A percentile compares a stretch with the other conserved stretches of the same genome.
These are phyloP conservation scores for Oophaga pumilio DNA, from an alignment of 2,113 vertebrate genomes.

Conservation along the genomic window DNA sequence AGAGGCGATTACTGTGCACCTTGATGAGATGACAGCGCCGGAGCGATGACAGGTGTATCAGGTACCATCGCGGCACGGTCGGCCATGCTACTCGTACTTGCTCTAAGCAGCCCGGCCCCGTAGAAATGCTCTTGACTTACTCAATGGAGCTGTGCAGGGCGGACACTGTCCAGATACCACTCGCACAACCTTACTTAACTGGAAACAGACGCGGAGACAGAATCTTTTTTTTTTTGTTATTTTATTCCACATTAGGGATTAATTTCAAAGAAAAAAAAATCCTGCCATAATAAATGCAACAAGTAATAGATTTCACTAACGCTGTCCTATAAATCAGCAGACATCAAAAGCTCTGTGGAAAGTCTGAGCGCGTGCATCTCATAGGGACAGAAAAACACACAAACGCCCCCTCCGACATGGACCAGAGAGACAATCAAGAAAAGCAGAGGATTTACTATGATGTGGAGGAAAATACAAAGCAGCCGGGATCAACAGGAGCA, in stretches of 20 bases:
- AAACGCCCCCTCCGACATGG: background rate
- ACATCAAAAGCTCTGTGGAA: constrained; percentile 29
- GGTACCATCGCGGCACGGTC: background rate
- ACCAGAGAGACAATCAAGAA: background rate
- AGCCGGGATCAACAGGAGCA: too few species aligned
- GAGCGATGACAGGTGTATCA: background rate
- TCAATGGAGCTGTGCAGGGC: background rate
- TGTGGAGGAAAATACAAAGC: background rate
- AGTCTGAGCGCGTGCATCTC: constrained; percentile 9
- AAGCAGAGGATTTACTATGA: background rate
- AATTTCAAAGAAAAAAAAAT: constrained; percentile 13
- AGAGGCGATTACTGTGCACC: background rate
- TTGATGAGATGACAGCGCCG: background rate
- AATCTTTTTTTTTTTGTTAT: background rate
- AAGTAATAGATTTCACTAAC: constrained; percentile 40
- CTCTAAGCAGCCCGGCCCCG: background rate
- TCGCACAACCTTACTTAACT: constrained; percentile 12
- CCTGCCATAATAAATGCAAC: constrained; percentile 36
- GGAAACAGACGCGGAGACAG: constrained; percentile 12
- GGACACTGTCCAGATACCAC: constrained; percentile 30
- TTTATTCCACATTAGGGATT: constrained; percentile 53
- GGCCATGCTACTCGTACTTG: background rate
- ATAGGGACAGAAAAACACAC: background rate
- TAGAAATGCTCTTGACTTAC: background rate
- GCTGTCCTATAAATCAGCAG: constrained; percentile 33